Conservation (phyloP, 35 echinoderm and acorn worm genomes). For the Holothuria glaberrima region DNA sequence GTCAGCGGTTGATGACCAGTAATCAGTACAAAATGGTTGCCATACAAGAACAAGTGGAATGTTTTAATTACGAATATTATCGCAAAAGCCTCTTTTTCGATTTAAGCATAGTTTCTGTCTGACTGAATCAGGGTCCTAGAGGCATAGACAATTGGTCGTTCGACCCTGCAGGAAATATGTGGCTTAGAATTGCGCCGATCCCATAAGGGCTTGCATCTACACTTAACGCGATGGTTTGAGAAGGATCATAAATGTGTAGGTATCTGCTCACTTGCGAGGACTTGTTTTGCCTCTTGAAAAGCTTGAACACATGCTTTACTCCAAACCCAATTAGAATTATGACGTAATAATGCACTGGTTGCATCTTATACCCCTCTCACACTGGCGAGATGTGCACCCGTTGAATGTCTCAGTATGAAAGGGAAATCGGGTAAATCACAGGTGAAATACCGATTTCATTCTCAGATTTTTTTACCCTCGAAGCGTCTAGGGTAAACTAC, state of each 20-base stretch:
- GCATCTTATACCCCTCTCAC: too few species aligned
- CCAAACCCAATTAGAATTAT: conserved; percentile 38
- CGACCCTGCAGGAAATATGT: background rate
- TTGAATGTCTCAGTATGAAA: too few species aligned
- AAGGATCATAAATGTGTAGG: conserved; percentile 57
- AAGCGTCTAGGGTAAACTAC: too few species aligned
- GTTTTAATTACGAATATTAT: conserved; percentile 32
- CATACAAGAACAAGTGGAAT: too few species aligned
- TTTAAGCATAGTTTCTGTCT: conserved; percentile 51
- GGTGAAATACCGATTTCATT: too few species aligned
- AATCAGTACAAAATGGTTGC: too few species aligned
- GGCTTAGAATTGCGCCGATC: conserved; percentile 27
- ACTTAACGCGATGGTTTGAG: background rate
- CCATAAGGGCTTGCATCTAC: conserved; percentile 49
- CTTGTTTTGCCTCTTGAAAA: conserved; percentile 46
- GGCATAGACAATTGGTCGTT: conserved; percentile 17
- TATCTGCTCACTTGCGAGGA: conserved; percentile 30
- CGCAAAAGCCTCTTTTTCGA: conserved; percentile 48
- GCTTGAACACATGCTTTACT: conserved; percentile 11
- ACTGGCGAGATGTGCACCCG: too few species aligned
- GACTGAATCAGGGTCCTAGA: conserved; percentile 17
- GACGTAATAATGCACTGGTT: background rate
- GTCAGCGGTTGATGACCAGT: too few species aligned
- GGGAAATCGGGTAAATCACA: too few species aligned
- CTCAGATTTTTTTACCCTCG: too few species aligned